Evolutionary conservation across 2,888 invertebrate species (phyloP).

Genomic region (Venusia cambrica): DNA sequence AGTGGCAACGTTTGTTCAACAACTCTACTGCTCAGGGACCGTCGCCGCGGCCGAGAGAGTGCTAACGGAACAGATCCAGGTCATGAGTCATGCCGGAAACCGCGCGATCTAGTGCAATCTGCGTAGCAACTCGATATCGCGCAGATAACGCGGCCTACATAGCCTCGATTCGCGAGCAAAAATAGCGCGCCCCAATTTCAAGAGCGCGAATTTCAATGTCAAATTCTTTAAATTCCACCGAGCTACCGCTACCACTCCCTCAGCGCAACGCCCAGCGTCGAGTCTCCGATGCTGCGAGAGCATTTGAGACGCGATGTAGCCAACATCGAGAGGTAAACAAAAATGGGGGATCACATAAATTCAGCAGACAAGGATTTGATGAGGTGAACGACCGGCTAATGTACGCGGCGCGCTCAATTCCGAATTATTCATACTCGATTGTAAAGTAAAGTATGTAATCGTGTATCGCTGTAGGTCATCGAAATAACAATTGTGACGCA

Average conservation of each 20-base stretch:
- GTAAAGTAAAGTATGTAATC: conserved; percentile 4
- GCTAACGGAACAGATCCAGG: conserved; percentile 31
- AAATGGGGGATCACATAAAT: conserved; percentile 24
- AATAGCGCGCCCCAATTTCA: conserved; percentile 26
- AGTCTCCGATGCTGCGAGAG: conserved; percentile 25
- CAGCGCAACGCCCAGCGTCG: conserved; percentile 26
- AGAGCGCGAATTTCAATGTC: conserved; percentile 20
- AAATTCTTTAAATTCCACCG: conserved; percentile 9
- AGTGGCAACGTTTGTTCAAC: conserved; percentile 41
- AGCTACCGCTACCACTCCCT: conserved; percentile 27
- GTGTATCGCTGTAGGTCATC: conserved; percentile 12
- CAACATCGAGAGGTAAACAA: conserved; percentile 31
- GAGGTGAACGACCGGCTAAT: conserved; percentile 24
- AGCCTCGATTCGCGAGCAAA: conserved; percentile 22
- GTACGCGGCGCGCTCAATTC: conserved; percentile 12
- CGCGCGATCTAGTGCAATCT: conserved; percentile 21
- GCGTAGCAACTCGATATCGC: conserved; percentile 27
- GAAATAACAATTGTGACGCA: conserved; percentile 8
- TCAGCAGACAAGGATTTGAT: conserved; percentile 24
- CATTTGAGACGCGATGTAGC: conserved; percentile 28
- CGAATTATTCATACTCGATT: conserved; percentile 3
- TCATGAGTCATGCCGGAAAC: conserved; percentile 18
- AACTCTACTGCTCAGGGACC: conserved; percentile 46
- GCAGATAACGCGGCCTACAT: conserved; percentile 26
- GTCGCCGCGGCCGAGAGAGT: conserved; percentile 42